Conservation (phyloP, 2,113 vertebrate genomes). For the zebrafish (Danio rerio) region GRCz12tu NC_133189.1:41110001-41110500, state of each 20-base stretch:
- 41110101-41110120: constrained; percentile 15
- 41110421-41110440: constrained; percentile 62
- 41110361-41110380: constrained; percentile 90
- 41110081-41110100: not conserved
- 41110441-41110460: constrained; percentile 50
- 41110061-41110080: constrained; percentile 2
- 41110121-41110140: not conserved
- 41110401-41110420: constrained; percentile 65
- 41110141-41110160: constrained; percentile 13
- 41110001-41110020: not conserved
- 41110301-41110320: constrained; percentile 86
- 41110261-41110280: constrained; percentile 70
- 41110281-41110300: constrained; percentile 76
- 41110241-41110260: constrained; percentile 82
- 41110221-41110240: constrained; percentile 69
- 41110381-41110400: constrained; percentile 86
- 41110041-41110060: not conserved
- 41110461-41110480: not conserved
- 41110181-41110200: constrained; percentile 1
- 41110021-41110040: not conserved
- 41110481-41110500: not conserved
- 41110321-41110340: constrained; percentile 87
- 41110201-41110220: constrained; percentile 57
- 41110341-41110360: constrained; percentile 84
- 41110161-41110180: constrained; percentile 21